Evolutionary conservation across 1,140 invertebrate species (phyloP).

Genomic region (Zaprionus inermis): DNA sequence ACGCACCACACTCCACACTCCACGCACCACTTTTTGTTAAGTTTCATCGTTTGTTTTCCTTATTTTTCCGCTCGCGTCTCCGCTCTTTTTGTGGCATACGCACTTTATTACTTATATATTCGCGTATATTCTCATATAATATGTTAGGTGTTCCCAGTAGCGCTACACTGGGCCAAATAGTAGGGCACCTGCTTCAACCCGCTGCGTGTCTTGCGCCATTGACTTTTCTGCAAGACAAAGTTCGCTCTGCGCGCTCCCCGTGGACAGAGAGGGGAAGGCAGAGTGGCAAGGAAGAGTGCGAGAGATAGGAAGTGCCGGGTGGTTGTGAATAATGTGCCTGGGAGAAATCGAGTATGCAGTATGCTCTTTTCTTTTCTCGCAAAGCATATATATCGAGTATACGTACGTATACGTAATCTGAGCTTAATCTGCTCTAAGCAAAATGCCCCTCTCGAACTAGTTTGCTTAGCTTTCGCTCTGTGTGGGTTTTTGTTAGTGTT

Average conservation of each 20-base stretch:
- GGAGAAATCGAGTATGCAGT: neutral
- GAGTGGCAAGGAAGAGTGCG: neutral
- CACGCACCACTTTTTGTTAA: slow-evolving; percentile 46
- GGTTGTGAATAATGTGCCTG: neutral
- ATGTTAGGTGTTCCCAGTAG: slow-evolving; percentile 19
- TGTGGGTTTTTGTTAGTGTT: no score
- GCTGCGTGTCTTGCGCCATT: slow-evolving; percentile 1
- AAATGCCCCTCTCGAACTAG: neutral
- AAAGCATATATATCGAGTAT: no score
- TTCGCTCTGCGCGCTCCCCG: neutral
- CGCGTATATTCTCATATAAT: slow-evolving; percentile 39
- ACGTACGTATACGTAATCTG: neutral
- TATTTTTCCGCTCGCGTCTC: slow-evolving; percentile 1
- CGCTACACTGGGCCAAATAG: slow-evolving; percentile 13
- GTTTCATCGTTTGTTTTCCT: slow-evolving; percentile 41
- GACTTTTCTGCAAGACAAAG: slow-evolving; percentile 24
- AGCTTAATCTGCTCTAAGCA: neutral
- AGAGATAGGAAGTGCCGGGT: neutral
- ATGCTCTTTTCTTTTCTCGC: neutral
- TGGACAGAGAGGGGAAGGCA: neutral
- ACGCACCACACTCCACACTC: no score
- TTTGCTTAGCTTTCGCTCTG: neutral
- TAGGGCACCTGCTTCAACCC: slow-evolving; percentile 11
- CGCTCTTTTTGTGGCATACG: slow-evolving; percentile 29
- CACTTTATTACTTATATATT: slow-evolving; percentile 46